Conservation (phyloP, 2,888 invertebrate species). For the Apoderus coryli region DNA sequence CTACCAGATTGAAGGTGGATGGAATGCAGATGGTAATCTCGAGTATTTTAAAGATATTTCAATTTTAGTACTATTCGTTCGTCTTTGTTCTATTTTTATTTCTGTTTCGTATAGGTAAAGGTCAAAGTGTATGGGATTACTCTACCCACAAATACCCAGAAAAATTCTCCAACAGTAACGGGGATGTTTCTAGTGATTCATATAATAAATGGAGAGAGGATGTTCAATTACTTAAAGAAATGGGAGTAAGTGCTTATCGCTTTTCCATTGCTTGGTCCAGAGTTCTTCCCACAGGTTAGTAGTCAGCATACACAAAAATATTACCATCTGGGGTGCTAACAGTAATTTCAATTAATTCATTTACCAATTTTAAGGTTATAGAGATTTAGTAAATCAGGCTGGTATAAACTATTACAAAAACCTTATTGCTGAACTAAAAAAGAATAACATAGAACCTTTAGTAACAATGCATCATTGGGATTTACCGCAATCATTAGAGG, state of each 20-base stretch:
- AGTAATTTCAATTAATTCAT: no score
- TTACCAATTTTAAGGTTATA: no score
- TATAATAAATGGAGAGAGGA: constrained; percentile 50
- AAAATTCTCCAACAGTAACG: constrained; percentile 29
- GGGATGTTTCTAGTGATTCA: constrained; percentile 51
- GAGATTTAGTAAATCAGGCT: constrained; percentile 34
- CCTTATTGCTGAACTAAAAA: constrained; percentile 44
- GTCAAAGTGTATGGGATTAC: constrained; percentile 15
- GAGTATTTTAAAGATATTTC: no score
- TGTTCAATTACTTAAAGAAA: constrained; percentile 43
- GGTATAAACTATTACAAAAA: constrained; percentile 50
- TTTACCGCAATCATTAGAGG: constrained; percentile 35
- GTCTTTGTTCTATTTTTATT: no score
- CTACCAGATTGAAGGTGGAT: constrained; percentile 20
- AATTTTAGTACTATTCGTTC: no score
- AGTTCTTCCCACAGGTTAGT: constrained; percentile 49
- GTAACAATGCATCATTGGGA: constrained; percentile 41
- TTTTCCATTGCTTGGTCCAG: constrained; percentile 64
- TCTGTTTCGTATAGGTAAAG: no score
- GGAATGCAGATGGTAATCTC: constrained; percentile 21
- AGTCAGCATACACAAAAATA: constrained; percentile 31
- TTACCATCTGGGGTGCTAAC: no score
- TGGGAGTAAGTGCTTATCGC: constrained; percentile 49
- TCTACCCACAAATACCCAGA: constrained; percentile 12
- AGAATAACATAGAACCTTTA: constrained; percentile 38